Conservation (phyloP, 2,888 invertebrate species). For the Idaea straminata region DNA sequence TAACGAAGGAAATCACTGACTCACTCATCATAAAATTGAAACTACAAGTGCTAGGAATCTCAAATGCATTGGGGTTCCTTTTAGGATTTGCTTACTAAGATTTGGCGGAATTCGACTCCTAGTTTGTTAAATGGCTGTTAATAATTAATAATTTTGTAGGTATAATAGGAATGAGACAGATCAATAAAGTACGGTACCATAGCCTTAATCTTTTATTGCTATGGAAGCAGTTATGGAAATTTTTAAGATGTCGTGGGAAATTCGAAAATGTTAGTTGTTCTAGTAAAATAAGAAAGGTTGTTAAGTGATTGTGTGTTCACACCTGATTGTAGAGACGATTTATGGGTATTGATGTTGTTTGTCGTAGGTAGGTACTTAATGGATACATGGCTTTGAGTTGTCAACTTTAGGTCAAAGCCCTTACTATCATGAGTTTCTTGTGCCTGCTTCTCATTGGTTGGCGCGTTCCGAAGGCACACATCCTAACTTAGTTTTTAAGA, state of each 20-base stretch:
- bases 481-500: too few species aligned
- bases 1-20: too few species aligned
- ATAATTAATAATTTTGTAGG: too few species aligned
- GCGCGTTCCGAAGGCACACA: too few species aligned
- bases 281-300: conserved; percentile 3
- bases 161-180: not conserved
- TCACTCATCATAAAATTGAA: too few species aligned
- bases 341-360: not conserved
- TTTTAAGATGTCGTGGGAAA: conserved; percentile 2
- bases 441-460: too few species aligned
- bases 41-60: too few species aligned
- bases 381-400: not conserved
- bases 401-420: not conserved
- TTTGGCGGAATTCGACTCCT: too few species aligned
- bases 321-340: not conserved
- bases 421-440: too few species aligned
- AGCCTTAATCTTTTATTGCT: not conserved
- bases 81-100: too few species aligned
- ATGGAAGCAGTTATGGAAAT: not conserved
- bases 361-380: not conserved
- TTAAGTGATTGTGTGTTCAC: not conserved
- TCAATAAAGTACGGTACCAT: not conserved
- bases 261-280: conserved; percentile 1
- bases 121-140: too few species aligned
- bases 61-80: too few species aligned